Percentiles rank a stretch among this genome's conserved stretches.
These are phyloP conservation scores for Erpetoichthys calabaricus DNA, from an alignment of 2,797 vertebrate genomes.

Conservation along the genomic window DNA sequence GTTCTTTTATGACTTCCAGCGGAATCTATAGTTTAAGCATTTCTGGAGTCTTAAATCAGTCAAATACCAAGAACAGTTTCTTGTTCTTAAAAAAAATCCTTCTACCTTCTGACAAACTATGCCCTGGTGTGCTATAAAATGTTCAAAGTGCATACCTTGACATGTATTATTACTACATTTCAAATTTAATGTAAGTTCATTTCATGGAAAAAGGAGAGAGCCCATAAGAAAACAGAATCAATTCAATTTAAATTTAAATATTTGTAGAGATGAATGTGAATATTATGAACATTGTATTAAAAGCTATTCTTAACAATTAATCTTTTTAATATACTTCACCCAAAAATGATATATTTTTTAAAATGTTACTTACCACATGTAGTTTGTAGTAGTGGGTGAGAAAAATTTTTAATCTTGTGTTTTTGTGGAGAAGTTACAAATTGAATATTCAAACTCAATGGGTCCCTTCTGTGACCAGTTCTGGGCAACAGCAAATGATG, in stretches of 20 bases:
- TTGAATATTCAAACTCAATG: no score
- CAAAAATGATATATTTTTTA: no score
- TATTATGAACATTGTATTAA: conserved; percentile 19
- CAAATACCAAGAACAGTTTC: conserved; percentile 26
- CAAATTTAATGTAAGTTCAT: conserved; percentile 27
- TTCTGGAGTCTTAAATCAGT: conserved; percentile 43
- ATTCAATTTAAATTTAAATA: conserved; percentile 43
- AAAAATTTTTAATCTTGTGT: no score
- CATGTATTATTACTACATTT: conserved; percentile 25
- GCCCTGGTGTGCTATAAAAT: conserved; percentile 22
- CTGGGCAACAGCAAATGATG: no score
- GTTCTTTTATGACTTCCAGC: conserved; percentile 14
- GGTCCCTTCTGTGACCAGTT: no score
- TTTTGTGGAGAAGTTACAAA: no score
- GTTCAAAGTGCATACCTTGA: conserved; percentile 28
- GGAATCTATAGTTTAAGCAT: conserved; percentile 7
- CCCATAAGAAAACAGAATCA: conserved; percentile 35
- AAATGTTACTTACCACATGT: no score
- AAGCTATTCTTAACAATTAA: no score
- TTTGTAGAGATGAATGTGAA: conserved; percentile 39
- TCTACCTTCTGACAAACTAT: conserved; percentile 43
- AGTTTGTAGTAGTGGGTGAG: no score
- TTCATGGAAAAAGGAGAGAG: conserved; percentile 31
- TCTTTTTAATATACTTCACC: no score
- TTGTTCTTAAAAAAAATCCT: conserved; percentile 33